Evolutionary conservation across 2,113 vertebrate species (phyloP).

Genomic region (Catharus fuscescens): DNA sequence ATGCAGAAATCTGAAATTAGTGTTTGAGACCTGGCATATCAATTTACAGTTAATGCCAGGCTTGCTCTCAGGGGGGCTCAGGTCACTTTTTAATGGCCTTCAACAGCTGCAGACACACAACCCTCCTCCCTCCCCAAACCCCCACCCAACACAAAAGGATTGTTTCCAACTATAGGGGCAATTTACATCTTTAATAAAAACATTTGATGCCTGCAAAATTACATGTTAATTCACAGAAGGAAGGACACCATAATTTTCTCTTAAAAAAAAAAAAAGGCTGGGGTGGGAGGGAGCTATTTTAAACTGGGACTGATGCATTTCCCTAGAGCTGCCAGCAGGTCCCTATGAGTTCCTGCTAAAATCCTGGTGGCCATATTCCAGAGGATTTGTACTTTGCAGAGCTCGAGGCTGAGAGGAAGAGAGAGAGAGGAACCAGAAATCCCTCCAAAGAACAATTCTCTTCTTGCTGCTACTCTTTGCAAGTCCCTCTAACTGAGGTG

Average conservation of each 20-base stretch:
- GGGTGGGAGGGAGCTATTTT: neutral
- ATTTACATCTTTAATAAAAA: neutral
- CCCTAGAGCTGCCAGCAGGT: neutral
- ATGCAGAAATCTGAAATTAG: neutral
- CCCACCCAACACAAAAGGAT: neutral
- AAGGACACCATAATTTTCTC: neutral
- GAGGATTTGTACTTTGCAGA: neutral
- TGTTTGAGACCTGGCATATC: neutral
- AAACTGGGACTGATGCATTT: neutral
- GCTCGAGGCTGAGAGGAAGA: neutral
- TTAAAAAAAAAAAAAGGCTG: accelerated
- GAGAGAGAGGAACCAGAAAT: neutral
- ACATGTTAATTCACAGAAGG: neutral
- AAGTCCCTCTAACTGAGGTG: neutral
- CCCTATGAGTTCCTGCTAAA: neutral
- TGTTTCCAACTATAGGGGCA: neutral
- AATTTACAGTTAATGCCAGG: slow-evolving; percentile 29
- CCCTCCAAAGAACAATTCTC: neutral
- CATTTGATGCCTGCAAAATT: neutral
- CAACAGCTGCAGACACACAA: slow-evolving; percentile 20
- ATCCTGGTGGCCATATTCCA: neutral
- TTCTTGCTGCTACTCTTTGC: neutral
- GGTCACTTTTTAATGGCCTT: slow-evolving; percentile 8
- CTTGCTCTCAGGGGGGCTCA: neutral
- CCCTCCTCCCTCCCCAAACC: neutral